phyloP scores from a whole-genome alignment of 2,888 invertebrate species.

The Cerastoderma edule region DNA sequence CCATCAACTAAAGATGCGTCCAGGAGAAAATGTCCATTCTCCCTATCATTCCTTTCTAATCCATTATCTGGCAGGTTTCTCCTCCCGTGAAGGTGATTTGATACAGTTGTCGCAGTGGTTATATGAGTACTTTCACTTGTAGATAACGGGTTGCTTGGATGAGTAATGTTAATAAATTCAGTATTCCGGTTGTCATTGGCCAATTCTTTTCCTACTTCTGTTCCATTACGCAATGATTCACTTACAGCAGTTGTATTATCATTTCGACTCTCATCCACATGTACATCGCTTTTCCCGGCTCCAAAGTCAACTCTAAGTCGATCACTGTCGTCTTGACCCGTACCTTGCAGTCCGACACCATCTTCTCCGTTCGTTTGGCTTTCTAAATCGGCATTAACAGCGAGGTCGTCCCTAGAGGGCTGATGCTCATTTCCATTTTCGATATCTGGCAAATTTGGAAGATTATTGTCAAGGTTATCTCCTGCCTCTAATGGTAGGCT shows the following conservation, averaged over 20 bases:
- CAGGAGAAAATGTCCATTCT: slow-evolving; percentile 2
- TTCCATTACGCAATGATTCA: no score
- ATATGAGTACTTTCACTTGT: background rate
- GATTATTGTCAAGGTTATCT: no score
- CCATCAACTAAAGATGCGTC: slow-evolving; percentile 2
- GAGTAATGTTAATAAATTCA: background rate
- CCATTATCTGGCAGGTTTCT: slow-evolving; percentile 6
- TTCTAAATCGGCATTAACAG: background rate
- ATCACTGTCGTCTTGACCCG: background rate
- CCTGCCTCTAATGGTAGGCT: no score
- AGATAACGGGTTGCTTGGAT: background rate
- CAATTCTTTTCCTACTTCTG: background rate
- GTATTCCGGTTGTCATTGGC: background rate
- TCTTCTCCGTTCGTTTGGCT: background rate
- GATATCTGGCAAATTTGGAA: no score
- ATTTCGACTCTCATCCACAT: background rate
- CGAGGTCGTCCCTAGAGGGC: background rate
- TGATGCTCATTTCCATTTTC: background rate
- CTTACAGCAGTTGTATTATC: no score
- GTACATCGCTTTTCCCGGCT: background rate
- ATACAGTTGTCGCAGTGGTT: background rate
- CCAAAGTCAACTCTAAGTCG: background rate
- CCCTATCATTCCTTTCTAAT: background rate
- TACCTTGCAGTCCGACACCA: background rate
- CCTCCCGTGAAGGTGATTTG: background rate